These are phyloP conservation scores for human (Homo sapiens) DNA, from an alignment of 2,113 vertebrate species.

Conservation along the genomic window GRCh38 chr13:36753501-36754000, in stretches of 20 bases:
- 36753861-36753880: not conserved
- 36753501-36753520: conserved; percentile 62
- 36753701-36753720: no score
- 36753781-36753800: not conserved
- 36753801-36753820: not conserved
- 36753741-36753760: no score
- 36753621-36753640: no score
- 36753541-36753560: not conserved
- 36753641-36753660: no score
- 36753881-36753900: not conserved
- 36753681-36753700: no score
- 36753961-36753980: conserved; percentile 26
- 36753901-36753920: not conserved
- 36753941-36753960: conserved; percentile 56
- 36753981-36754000: not conserved
- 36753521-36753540: not conserved
- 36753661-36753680: no score
- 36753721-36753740: no score
- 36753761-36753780: no score
- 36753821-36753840: not conserved
- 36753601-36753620: no score
- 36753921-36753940: not conserved
- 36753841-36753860: not conserved
- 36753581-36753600: not conserved
- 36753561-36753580: conserved; percentile 49